Percentiles rank a stretch among this genome's conserved stretches.
These are phyloP conservation scores for Galeopsomyia nigrocyanea DNA, from an alignment of 2,888 invertebrate genomes.

Conservation along the genomic window DNA sequence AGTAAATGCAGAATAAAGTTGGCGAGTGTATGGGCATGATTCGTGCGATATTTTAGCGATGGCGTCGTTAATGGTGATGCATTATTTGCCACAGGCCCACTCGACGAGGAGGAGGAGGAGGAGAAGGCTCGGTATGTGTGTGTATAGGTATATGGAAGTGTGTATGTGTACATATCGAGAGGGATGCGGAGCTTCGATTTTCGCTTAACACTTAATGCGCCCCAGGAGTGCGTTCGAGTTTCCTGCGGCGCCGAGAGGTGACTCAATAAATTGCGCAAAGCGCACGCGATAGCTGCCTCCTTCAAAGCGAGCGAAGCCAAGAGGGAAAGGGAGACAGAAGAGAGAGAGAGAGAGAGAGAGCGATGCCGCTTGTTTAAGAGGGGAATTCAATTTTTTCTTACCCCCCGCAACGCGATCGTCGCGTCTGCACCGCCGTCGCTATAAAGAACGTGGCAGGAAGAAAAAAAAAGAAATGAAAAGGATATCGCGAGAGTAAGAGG, in stretches of 20 bases:
- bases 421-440: background rate
- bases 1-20: background rate
- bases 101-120: slow-evolving; percentile 18
- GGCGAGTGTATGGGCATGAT: slow-evolving; percentile 20
- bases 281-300: slow-evolving; percentile 17
- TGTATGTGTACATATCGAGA: slow-evolving; percentile 7
- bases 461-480: background rate
- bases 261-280: slow-evolving; percentile 29
- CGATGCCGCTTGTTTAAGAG: no score
- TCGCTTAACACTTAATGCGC: slow-evolving; percentile 47
- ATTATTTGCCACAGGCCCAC: slow-evolving; percentile 50
- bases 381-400: background rate
- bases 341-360: no score
- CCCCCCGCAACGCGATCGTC: background rate
- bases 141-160: slow-evolving; percentile 6
- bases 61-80: slow-evolving; percentile 54
- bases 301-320: slow-evolving; percentile 16
- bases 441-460: no score
- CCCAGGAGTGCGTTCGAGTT: slow-evolving; percentile 38
- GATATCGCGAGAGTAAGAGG: no score
- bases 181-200: slow-evolving; percentile 31
- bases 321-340: no score
- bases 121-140: no score
- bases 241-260: slow-evolving; percentile 36
- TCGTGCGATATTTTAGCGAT: slow-evolving; percentile 53